These are phyloP conservation scores for Gyrodactylus bullatarudis DNA, from an alignment of 1,140 invertebrate species.

Conservation along the genomic window DNA sequence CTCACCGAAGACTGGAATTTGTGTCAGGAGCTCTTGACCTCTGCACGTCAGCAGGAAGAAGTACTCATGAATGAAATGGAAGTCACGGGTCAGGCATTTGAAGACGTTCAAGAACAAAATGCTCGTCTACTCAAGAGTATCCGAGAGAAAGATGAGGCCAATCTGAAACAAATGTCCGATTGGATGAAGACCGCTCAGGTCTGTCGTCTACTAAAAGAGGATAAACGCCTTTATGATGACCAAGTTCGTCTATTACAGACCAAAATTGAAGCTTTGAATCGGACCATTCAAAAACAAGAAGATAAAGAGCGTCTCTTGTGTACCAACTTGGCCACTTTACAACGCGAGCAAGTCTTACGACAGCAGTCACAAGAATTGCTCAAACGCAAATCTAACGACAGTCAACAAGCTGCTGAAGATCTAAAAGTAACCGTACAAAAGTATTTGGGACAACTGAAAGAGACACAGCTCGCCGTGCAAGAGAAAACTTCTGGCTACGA, in stretches of 20 bases:
- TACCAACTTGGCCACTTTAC: constrained; percentile 54
- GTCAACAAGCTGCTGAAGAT: constrained; percentile 57
- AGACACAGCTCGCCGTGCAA: constrained; percentile 70
- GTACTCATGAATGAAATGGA: constrained; percentile 83
- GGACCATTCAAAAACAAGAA: constrained; percentile 64
- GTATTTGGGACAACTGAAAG: constrained; percentile 70
- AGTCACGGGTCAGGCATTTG: constrained; percentile 86
- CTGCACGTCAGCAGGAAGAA: constrained; percentile 39
- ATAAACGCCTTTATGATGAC: constrained; percentile 55
- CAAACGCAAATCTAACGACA: constrained; percentile 48
- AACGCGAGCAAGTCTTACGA: constrained; percentile 41
- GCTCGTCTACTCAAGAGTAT: constrained; percentile 69
- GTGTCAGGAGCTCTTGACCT: background rate
- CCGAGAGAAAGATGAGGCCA: constrained; percentile 85
- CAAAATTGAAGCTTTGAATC: constrained; percentile 71
- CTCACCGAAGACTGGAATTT: background rate
- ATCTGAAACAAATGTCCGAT: constrained; percentile 95
- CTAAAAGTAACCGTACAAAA: constrained; percentile 71
- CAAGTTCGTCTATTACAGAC: constrained; percentile 52
- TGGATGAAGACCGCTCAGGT: constrained; percentile 78
- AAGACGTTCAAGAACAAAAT: constrained; percentile 97
- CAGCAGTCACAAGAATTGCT: constrained; percentile 52
- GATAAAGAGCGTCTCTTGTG: constrained; percentile 78
- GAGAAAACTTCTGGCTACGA: constrained; percentile 76
- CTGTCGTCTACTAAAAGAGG: constrained; percentile 62